Base-by-base conservation (phyloP, 2,797 vertebrate genomes). In the Silurus aristotelis region DNA sequence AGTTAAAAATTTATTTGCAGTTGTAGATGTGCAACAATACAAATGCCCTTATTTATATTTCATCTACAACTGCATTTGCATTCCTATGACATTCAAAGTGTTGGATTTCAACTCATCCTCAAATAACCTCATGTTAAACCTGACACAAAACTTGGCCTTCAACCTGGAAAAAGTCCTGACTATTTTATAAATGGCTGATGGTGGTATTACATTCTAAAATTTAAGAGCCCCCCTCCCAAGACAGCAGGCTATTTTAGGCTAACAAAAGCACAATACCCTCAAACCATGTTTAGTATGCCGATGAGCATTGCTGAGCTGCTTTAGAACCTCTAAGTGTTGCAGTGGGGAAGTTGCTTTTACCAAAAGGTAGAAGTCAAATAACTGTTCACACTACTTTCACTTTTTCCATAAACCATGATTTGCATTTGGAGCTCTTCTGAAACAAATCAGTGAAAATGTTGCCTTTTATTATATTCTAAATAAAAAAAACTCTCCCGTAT, bases 211-310 rank as follows among this genome's bases (percentile, higher is more conserved):
- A 81, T 89, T 38, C 61, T 81, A 71, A 64, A 78, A 87, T 86
- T 86, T 6, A 46, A 85, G 84, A 48, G 75, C 84, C 70, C 87
- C 48, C 71, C 7, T 70, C 68, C 55, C 72, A 87, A 84, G 66
- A 71, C 83, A 83, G 80, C 27, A 63, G 67, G 82, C 86, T 90
- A 90, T 91, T 91, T 90, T 88, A 85, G 72, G 86, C 60, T 80
- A 88, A 84, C 86, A 88, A 82, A 66, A 90, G 89, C 88, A 91
- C 90, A 91, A 91, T 90, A 89, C 85, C 88, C 87, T 86, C 67
- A 27, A 85, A 87, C 88, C 84, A 90, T 88, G 88, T 90, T 91
- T 89, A 89, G 88, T 87, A 91, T 90, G 89, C 89, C 73, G 82
- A 87, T 84, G 87, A 87, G 85, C 86, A 67, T 56, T 55, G 80